Evolutionary conservation across 2,797 vertebrate genomes (phyloP), one percentile per base, ranked within the genome.

Genomic region (Phoxinus dragarum): DNA sequence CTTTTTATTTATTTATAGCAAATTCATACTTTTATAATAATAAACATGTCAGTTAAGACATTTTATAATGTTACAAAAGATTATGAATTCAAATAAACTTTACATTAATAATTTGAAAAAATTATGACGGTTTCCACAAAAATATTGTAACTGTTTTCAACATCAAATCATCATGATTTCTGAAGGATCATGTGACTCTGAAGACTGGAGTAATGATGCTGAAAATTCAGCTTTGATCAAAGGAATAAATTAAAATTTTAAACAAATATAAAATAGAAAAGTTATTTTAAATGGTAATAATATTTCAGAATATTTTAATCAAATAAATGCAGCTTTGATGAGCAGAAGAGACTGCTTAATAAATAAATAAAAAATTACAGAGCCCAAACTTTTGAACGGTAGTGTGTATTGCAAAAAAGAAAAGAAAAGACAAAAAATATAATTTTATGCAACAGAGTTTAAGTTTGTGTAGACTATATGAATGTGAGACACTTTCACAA

Each of bases 391-490:
- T 19, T 49, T 34, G 16, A 74, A 6, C 17, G 2, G 7, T 74
- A 47, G n/a, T 31, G n/a, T n/a, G n/a, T 5, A 73, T 16, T 49
- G 44, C n/a, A 47, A 72, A 47, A 47, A 44, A 71, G 1, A 23
- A 31, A 17, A 47, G 1, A 36, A 66, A 31, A 11, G 3, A 34
- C 2, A 27, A 21, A 23, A 23, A n/a, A 10, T 0, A n/a, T 42
- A 5, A 21, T 61, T 73, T 61, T 81, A 17, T n/a, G 40, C 12
- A 38, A n/a, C 31, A 74, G 31, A 82, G 42, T 66, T 82, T 61
- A 76, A 38, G 34, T 40, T 75, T 82, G 52, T 72, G 9, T 16
- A 14, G 8, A 66, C 40, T 31, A 11, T 11, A 44, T 61, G 5
- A 78, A 82, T 36, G 40, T n/a, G 42, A 64, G 19, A n/a, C 34